Conservation (phyloP, 2,888 invertebrate species). For the Lottia gigantea region DNA sequence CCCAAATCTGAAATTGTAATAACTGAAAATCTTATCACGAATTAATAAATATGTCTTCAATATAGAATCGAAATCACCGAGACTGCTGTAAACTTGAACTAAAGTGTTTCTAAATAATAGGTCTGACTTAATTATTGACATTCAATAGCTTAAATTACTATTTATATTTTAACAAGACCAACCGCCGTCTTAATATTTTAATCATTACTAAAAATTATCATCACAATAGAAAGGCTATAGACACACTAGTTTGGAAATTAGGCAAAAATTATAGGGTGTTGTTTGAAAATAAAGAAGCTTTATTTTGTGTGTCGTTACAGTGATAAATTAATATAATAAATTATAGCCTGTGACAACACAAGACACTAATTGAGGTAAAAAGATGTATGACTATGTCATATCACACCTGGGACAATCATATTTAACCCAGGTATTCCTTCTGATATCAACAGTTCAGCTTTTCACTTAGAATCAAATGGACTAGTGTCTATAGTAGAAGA, state of each 20-base stretch:
- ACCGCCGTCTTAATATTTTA: background rate
- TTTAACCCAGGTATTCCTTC: conserved; percentile 3
- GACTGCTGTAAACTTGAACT: too few relatives aligned
- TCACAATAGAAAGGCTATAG: too few relatives aligned
- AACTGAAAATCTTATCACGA: too few relatives aligned
- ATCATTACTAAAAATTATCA: background rate
- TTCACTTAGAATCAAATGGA: too few relatives aligned
- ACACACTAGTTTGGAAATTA: background rate
- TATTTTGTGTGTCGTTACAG: conserved; percentile 3
- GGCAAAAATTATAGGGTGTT: background rate
- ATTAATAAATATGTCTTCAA: too few relatives aligned
- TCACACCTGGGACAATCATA: conserved; percentile 9
- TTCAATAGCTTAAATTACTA: too few relatives aligned
- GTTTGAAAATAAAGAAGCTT: conserved; percentile 9
- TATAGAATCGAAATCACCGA: too few relatives aligned
- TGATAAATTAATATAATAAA: conserved; percentile 27
- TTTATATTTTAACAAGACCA: background rate
- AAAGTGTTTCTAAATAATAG: too few relatives aligned
- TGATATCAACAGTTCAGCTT: too few relatives aligned
- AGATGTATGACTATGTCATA: conserved; percentile 18
- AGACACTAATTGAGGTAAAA: conserved; percentile 21
- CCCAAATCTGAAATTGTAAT: too few relatives aligned
- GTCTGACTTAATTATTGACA: too few relatives aligned
- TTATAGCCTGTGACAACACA: conserved; percentile 17
- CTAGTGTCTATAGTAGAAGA: too few relatives aligned